phyloP scores from a whole-genome alignment of 2,888 invertebrate species.

The Plebejus argus region DNA sequence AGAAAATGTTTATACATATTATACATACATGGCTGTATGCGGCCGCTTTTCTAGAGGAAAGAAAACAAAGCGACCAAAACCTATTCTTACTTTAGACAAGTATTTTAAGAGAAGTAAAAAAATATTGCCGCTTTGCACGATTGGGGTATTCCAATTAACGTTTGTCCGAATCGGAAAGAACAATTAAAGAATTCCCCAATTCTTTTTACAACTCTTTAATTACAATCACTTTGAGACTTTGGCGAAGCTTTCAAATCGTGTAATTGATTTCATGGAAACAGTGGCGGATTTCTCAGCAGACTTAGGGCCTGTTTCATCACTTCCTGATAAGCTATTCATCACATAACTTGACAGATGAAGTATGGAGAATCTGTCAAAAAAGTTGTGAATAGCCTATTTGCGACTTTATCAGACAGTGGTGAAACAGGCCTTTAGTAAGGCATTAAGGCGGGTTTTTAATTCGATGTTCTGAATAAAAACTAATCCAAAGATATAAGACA shows the following conservation, averaged over 20 bases:
- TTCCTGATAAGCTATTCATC: too few relatives aligned
- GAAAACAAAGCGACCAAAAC: not conserved
- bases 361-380: too few relatives aligned
- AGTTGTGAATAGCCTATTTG: too few relatives aligned
- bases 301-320: too few relatives aligned
- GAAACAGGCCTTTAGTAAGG: too few relatives aligned
- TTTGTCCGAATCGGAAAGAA: not conserved
- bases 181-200: not conserved
- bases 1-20: too few relatives aligned
- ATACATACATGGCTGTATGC: too few relatives aligned
- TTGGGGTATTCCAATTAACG: not conserved
- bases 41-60: too few relatives aligned
- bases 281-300: not conserved
- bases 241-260: not conserved
- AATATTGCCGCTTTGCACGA: not conserved
- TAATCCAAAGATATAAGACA: not conserved
- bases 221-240: not conserved
- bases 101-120: not conserved
- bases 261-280: not conserved
- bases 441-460: not conserved
- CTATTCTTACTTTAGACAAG: not conserved
- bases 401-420: too few relatives aligned
- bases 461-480: not conserved
- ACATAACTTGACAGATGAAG: too few relatives aligned
- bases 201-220: slow-evolving; percentile 11